These are phyloP conservation scores for Poecilia picta DNA, from an alignment of 2,797 vertebrate genomes.

Conservation along the genomic window DNA sequence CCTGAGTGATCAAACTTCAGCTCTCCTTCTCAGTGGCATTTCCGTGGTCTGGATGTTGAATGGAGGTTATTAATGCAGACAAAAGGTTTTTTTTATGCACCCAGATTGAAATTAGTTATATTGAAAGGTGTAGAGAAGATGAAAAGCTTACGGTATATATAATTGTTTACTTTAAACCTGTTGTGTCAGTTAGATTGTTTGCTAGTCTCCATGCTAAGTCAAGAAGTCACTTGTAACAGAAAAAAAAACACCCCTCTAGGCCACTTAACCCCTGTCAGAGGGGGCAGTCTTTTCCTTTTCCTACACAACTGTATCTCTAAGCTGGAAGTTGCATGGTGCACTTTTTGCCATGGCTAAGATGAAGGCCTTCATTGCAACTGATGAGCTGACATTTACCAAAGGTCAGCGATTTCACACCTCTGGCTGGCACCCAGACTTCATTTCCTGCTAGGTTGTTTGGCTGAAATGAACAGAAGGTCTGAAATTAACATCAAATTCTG, in stretches of 20 bases:
- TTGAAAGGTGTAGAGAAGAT: neutral
- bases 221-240: slow-evolving; percentile 41
- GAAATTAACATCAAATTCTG: slow-evolving; percentile 41
- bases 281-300: slow-evolving; percentile 42
- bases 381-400: slow-evolving; percentile 56
- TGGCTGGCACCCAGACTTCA: slow-evolving; percentile 28
- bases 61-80: slow-evolving; percentile 33
- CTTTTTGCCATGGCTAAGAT: slow-evolving; percentile 13
- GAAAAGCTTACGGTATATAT: neutral
- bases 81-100: slow-evolving; percentile 1
- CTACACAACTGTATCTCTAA: slow-evolving; percentile 27
- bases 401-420: slow-evolving; percentile 57
- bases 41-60: slow-evolving; percentile 48
- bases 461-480: slow-evolving; percentile 24
- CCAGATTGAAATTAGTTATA: neutral
- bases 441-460: slow-evolving; percentile 17
- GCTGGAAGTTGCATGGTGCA: slow-evolving; percentile 13
- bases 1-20: slow-evolving; percentile 54
- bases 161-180: slow-evolving; percentile 19
- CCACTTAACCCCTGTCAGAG: slow-evolving; percentile 45
- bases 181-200: slow-evolving; percentile 17
- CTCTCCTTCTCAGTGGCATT: slow-evolving; percentile 50
- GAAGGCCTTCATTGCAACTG: slow-evolving; percentile 32
- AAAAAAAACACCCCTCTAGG: neutral
- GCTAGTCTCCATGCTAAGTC: slow-evolving; percentile 18